Percentiles rank a stretch among this genome's conserved stretches.
phyloP scores from a whole-genome alignment of 2,113 vertebrate species.

The Felis catus region DNA sequence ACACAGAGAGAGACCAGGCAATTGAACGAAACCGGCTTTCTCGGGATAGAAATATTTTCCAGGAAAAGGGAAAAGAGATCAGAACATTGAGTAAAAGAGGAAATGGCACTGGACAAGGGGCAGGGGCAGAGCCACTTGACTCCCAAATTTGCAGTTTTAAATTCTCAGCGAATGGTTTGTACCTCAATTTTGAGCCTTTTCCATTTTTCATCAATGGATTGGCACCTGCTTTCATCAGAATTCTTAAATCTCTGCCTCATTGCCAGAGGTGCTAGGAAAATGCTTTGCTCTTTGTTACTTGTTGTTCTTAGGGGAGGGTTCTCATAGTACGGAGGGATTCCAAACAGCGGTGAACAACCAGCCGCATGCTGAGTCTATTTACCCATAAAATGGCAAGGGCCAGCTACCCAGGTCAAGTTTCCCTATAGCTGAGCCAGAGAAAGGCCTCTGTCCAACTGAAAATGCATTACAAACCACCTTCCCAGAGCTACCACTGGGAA shows the following conservation, averaged over 20 bases:
- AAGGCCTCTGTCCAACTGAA: not conserved
- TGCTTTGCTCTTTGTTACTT: not conserved
- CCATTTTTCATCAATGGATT: not conserved
- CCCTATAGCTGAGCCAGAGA: not conserved
- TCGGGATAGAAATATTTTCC: conserved; percentile 51
- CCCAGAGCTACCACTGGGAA: not conserved
- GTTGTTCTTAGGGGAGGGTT: not conserved
- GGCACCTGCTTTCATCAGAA: not conserved
- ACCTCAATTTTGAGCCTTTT: not conserved
- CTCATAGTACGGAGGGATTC: not conserved
- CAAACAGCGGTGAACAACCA: not conserved
- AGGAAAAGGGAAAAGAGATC: not conserved
- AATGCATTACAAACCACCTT: not conserved
- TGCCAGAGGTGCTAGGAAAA: not conserved
- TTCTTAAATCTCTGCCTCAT: not conserved
- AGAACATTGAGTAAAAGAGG: not conserved
- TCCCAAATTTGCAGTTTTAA: not conserved
- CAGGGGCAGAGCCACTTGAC: not conserved
- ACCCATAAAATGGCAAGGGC: too few relatives aligned
- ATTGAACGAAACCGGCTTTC: not conserved
- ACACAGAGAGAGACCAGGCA: not conserved
- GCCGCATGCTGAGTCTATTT: too few relatives aligned
- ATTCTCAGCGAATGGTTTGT: not conserved
- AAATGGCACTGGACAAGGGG: conserved; percentile 2
- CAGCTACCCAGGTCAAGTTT: not conserved